Evolutionary conservation across 2,888 invertebrate species (phyloP), one percentile per base, ranked within the genome.

Genomic region (Melanargia galathea): DNA sequence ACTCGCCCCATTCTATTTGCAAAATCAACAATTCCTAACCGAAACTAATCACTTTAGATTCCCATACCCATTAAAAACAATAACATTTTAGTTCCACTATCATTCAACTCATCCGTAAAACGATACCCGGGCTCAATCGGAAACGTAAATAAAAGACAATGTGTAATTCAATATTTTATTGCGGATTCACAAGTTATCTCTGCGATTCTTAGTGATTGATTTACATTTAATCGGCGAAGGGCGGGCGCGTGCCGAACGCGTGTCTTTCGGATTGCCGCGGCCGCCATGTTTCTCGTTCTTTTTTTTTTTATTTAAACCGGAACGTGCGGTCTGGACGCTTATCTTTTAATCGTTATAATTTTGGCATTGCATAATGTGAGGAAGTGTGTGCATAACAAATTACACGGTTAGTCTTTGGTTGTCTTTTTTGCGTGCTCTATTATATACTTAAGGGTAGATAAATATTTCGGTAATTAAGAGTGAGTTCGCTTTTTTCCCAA

Each of bases 121-220:
- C 69, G 85, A 90, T 86, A 87, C 75, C n/a, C n/a, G n/a, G 73
- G 62, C 81, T 80, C 87, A 87, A 90, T 90, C 87, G 77, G 84
- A 85, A 88, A 87, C 68, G 86, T 81, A 90, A 90, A 90, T 88
- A 90, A 80, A 82, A 83, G 85, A 87, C 84, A 80, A 77, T 72
- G 70, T 83, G 90, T 87, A 89, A 90, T 79, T 80, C 76, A 82
- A 90, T 90, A 86, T 81, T 83, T 83, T 81, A 78, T 74, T 83
- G 76, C 81, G 79, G 82, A 84, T 84, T 80, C 83, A 75, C 74
- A 75, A 81, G 74, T 81, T 83, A 85, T 86, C 84, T 83, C 70
- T 73, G 65, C 71, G 72, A 79, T 78, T 80, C 76, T 81, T 77
- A 72, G 30, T 78, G 77, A 84, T 80, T 84, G 81, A 84, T 84